These are phyloP conservation scores for Aptenodytes forsteri DNA, from an alignment of 2,113 vertebrate species.

Conservation along the genomic window DNA sequence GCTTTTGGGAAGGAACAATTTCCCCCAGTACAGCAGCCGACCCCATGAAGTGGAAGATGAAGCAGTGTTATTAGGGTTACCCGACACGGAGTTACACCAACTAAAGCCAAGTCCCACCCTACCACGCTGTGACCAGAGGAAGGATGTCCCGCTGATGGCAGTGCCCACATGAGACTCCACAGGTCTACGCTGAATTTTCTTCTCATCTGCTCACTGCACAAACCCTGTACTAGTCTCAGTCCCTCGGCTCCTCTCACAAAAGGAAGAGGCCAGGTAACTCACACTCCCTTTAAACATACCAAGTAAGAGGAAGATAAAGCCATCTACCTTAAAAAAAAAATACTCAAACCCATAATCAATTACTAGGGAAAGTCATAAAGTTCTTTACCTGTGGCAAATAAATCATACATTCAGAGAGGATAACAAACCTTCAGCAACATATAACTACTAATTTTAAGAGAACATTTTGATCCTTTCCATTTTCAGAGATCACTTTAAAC, in stretches of 20 bases:
- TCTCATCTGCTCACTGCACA: not conserved
- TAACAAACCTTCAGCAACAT: not conserved
- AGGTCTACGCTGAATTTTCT: not conserved
- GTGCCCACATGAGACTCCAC: accelerated
- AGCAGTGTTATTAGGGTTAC: not conserved
- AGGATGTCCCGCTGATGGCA: accelerated
- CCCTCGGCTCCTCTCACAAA: not conserved
- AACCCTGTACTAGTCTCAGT: not conserved
- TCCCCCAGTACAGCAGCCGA: not conserved
- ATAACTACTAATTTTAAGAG: not conserved
- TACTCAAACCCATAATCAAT: not conserved
- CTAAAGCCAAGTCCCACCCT: not conserved
- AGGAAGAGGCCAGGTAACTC: not conserved
- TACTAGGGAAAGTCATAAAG: not conserved
- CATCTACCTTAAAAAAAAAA: not conserved
- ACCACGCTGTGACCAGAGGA: not conserved
- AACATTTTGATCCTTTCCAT: constrained; percentile 8
- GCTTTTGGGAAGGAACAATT: not conserved
- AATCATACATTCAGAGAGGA: not conserved
- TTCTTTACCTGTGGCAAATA: not conserved
- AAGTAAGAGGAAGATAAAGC: not conserved
- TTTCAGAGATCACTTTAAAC: not conserved
- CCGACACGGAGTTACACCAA: not conserved
- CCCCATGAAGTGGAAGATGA: accelerated
- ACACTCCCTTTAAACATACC: not conserved